Percentiles rank a stretch among this genome's conserved stretches.
phyloP scores from a whole-genome alignment of 2,888 invertebrate species.

The Trissonchulus latispiculum region DNA sequence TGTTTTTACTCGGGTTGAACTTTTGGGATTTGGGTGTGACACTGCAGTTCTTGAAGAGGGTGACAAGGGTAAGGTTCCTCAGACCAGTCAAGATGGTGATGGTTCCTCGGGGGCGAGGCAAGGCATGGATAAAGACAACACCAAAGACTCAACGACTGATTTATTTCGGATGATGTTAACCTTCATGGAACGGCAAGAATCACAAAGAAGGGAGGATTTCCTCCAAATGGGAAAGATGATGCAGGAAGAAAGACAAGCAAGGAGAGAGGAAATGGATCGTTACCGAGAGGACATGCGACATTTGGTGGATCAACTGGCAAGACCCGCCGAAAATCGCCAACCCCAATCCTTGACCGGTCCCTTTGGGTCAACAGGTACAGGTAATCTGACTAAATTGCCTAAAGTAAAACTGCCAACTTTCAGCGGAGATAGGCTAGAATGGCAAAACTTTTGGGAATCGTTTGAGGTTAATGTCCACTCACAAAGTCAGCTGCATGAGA shows the following conservation, averaged over 20 bases:
- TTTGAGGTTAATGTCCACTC: neutral
- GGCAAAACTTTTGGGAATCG: slow-evolving; percentile 6
- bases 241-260: neutral
- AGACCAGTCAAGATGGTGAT: neutral
- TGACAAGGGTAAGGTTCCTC: neutral
- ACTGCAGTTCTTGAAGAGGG: neutral
- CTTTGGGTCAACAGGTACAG: neutral
- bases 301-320: neutral
- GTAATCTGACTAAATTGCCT: neutral
- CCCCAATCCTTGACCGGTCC: neutral
- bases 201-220: neutral
- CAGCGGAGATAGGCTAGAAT: neutral
- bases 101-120: neutral
- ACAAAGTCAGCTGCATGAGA: neutral
- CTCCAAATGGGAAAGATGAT: neutral
- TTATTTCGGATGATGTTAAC: neutral
- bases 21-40: neutral
- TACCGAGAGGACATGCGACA: neutral
- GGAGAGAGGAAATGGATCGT: neutral
- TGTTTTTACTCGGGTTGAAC: neutral
- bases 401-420: neutral
- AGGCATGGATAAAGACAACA: too few species aligned
- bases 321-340: neutral
- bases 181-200: neutral
- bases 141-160: neutral